Base-by-base conservation (phyloP, 1,140 invertebrate genomes). In the Psix sp. region DNA sequence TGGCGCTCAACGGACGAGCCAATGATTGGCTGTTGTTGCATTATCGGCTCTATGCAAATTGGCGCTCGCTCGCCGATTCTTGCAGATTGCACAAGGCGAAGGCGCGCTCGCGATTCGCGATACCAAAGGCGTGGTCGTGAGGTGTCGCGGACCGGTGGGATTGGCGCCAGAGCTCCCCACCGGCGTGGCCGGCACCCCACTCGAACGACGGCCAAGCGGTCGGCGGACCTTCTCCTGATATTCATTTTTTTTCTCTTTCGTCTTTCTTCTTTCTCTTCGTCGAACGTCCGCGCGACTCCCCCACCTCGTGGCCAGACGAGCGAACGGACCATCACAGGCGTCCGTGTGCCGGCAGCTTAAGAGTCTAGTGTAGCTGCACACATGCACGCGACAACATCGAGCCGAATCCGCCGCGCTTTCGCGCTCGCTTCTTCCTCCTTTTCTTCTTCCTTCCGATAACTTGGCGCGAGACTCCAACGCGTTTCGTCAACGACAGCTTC, bases 351-450 rank as follows among this genome's bases (percentile, higher is more conserved):
- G 76, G 57, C 75, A 42, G 76, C 77, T 68, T 66, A 75, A 68
- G 56, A 51, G 71, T 46, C 74, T 77, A 77, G 77, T 77, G 62
- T 86, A 81, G 84, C 85, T 87, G 85, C 83, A 85, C 84, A 85
- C 86, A 86, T 87, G 84, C 83, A 86, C 81, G 86, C 84, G 85
- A 85, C 79, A 87, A 81, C 85, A 86, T 85, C 85, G 80, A 80
- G 80, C 75, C 80, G 78, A 77, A 70, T 77, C 71, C 67, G 72
- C 74, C 75, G 79, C 63, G 70, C 49, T 73, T 73, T 72, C 71
- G 68, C 74, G 72, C 75, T 48, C 56, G 40, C 21, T 60, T 45
- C 72, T 74, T 68, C 67, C 39, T 73, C 74, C 66, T 74, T 57
- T 48, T 29, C 10, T 36, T 51, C 68, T 74, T 75, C 66, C 77